Conservation (phyloP, 2,888 invertebrate species). For the Acronicta aceris region DNA sequence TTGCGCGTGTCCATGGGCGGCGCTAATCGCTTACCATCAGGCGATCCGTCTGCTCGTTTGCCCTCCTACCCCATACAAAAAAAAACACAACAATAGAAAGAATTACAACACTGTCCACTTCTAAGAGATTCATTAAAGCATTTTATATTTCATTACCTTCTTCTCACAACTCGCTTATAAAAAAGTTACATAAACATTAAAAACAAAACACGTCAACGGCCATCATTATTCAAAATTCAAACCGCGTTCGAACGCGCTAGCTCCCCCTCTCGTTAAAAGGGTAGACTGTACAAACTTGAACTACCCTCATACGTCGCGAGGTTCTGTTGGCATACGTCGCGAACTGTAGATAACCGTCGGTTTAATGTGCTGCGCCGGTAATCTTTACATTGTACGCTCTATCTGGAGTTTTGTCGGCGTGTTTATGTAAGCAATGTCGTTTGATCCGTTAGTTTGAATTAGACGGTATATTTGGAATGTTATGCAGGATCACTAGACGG, state of each 20-base stretch:
- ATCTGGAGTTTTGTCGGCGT: constrained; percentile 36
- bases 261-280: constrained; percentile 48
- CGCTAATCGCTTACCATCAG: too few relatives aligned
- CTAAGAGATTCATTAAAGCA: too few relatives aligned
- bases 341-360: constrained; percentile 46
- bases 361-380: constrained; percentile 47
- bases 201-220: constrained; percentile 6
- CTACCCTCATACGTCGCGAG: constrained; percentile 47
- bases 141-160: too few relatives aligned
- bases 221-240: constrained; percentile 37
- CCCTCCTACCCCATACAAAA: too few relatives aligned
- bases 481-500: too few relatives aligned
- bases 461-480: not conserved
- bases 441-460: constrained; percentile 14
- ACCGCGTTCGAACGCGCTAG: constrained; percentile 35
- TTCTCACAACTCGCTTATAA: too few relatives aligned
- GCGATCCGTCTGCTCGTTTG: too few relatives aligned
- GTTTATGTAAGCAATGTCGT: constrained; percentile 31
- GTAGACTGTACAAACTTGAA: constrained; percentile 42
- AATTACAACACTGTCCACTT: too few relatives aligned
- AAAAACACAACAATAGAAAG: too few relatives aligned
- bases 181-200: not conserved
- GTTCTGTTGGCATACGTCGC: constrained; percentile 47
- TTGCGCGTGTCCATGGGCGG: too few relatives aligned
- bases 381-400: constrained; percentile 49